These are phyloP conservation scores for Euphysa ruthae DNA, from an alignment of 30 jellyfish, hydroid and myxozoan species.

Conservation along the genomic window DNA sequence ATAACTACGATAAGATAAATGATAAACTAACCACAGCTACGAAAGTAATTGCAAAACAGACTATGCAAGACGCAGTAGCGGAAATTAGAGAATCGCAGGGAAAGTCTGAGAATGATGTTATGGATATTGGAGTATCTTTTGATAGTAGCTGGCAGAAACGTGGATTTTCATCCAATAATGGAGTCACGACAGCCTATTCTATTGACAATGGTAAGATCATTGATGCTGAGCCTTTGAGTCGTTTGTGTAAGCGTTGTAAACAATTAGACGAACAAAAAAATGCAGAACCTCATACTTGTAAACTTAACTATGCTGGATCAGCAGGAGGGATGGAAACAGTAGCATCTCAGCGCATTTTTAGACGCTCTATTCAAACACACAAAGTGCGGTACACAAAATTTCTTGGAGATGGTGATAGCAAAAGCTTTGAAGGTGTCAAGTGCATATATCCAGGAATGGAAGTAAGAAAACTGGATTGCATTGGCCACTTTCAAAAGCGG, in stretches of 20 bases:
- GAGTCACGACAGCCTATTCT: not conserved
- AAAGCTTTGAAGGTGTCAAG: not conserved
- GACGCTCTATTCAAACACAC: conserved; percentile 1
- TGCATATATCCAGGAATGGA: conserved; percentile 1
- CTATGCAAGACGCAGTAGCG: conserved; percentile 20
- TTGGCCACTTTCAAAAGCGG: conserved; percentile 51
- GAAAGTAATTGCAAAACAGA: conserved; percentile 7
- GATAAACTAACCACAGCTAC: no score
- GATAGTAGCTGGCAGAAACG: no score
- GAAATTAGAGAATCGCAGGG: not conserved
- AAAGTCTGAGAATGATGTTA: not conserved
- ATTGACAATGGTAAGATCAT: conserved; percentile 19
- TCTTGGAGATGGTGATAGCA: conserved; percentile 43
- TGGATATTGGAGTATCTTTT: conserved; percentile 19
- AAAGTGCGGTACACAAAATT: conserved; percentile 19
- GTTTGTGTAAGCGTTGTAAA: conserved; percentile 12
- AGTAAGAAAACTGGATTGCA: conserved; percentile 32
- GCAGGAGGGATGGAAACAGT: conserved; percentile 24
- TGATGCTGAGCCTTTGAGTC: no score
- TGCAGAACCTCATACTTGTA: not conserved
- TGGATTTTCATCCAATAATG: no score
- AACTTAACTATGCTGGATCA: conserved; percentile 1
- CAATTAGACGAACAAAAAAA: not conserved
- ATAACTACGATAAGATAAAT: no score
- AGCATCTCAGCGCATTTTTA: conserved; percentile 23